Percentiles rank a stretch among this genome's conserved stretches.
Evolutionary conservation across 2,113 vertebrate genomes (phyloP).

Genomic region (Machaerirhynchus nigripectus): DNA sequence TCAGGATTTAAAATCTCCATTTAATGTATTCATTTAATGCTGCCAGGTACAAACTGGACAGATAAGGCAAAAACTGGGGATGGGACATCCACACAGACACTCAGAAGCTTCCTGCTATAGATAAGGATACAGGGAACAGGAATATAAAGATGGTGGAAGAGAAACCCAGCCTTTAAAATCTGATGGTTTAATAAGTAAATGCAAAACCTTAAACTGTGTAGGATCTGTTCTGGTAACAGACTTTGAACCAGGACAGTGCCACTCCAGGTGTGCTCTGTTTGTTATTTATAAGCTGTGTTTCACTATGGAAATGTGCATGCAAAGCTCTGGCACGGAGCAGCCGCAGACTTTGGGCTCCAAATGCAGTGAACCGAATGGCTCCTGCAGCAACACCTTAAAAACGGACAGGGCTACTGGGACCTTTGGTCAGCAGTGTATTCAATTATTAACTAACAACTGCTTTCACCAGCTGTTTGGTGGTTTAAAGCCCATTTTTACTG

Average conservation of each 20-base stretch:
- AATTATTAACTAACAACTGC: conserved; percentile 15
- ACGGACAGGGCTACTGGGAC: background rate
- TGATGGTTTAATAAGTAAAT: background rate
- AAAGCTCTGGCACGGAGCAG: background rate
- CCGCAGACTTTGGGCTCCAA: background rate
- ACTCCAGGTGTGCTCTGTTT: background rate
- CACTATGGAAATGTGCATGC: background rate
- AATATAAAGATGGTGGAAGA: background rate
- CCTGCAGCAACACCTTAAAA: background rate
- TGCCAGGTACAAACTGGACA: background rate
- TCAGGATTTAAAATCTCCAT: background rate
- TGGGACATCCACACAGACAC: background rate
- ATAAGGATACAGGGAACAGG: background rate
- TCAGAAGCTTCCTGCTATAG: background rate
- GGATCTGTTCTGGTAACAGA: background rate
- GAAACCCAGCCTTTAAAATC: background rate
- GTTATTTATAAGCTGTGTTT: background rate
- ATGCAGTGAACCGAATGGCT: background rate
- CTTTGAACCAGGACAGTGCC: background rate
- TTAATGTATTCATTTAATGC: background rate
- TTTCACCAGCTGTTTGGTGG: background rate
- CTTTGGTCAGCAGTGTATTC: background rate
- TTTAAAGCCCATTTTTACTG: background rate
- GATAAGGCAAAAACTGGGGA: background rate
- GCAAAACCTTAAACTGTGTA: background rate